phyloP scores from a whole-genome alignment of 2,797 vertebrate genomes.

The Pachyuromys duprasi region DNA sequence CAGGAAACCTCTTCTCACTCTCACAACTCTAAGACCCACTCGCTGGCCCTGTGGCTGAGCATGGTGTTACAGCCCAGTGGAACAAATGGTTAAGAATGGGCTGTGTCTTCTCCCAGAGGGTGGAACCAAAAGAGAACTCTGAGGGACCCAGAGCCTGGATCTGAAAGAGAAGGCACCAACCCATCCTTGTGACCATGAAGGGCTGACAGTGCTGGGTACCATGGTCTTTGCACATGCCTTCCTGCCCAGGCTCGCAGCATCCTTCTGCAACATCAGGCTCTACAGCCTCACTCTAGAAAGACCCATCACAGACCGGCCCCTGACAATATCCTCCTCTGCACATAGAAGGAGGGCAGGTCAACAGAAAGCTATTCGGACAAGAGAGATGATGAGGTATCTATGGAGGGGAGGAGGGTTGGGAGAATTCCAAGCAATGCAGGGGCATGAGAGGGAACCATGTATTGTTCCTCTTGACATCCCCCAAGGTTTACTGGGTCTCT shows the following conservation, averaged over 20 bases:
- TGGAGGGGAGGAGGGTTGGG: neutral
- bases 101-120: neutral
- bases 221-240: neutral
- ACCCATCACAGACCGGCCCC: neutral
- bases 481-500: conserved; percentile 11
- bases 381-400: neutral
- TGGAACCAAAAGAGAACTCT: neutral
- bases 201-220: neutral
- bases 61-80: neutral
- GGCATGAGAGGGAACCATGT: neutral
- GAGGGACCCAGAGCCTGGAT: neutral
- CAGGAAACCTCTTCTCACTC: neutral
- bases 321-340: neutral
- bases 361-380: neutral
- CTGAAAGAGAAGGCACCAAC: neutral
- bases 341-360: neutral
- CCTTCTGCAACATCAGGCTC: neutral
- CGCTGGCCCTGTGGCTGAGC: neutral
- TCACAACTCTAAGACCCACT: neutral
- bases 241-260: neutral
- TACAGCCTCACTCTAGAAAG: conserved; percentile 4
- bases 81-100: neutral
- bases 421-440: neutral
- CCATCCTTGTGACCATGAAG: neutral
- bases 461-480: neutral